These are phyloP conservation scores for Eristalinus sepulchralis DNA, from an alignment of 2,888 invertebrate genomes.

Conservation along the genomic window DNA sequence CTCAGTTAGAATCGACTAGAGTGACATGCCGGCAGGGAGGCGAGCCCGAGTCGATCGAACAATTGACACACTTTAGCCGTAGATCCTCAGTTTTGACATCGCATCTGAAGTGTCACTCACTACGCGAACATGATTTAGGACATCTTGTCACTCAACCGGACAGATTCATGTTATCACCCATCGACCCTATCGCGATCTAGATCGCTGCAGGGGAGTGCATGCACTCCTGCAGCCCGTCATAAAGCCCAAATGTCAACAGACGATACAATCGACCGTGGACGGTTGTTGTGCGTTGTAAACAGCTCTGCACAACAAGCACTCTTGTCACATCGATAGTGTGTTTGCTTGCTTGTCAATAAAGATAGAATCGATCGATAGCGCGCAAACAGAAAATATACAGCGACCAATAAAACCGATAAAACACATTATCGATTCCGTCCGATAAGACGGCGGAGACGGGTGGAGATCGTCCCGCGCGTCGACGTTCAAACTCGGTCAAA, in stretches of 20 bases:
- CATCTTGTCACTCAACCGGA: slow-evolving; percentile 44
- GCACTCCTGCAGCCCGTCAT: slow-evolving; percentile 26
- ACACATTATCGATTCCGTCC: slow-evolving; percentile 58
- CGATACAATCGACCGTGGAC: slow-evolving; percentile 39
- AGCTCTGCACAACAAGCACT: slow-evolving; percentile 32
- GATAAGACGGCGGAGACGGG: slow-evolving; percentile 24
- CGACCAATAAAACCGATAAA: slow-evolving; percentile 63
- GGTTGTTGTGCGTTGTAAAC: slow-evolving; percentile 35
- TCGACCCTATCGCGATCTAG: slow-evolving; percentile 44
- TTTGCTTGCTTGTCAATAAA: slow-evolving; percentile 57
- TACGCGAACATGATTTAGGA: slow-evolving; percentile 51
- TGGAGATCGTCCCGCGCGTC: background rate
- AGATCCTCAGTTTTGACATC: slow-evolving; percentile 15
- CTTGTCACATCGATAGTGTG: slow-evolving; percentile 57
- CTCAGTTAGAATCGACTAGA: background rate
- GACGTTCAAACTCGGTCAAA: slow-evolving; percentile 31
- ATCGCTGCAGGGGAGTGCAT: background rate
- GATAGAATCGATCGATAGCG: slow-evolving; percentile 61
- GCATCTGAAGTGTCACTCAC: slow-evolving; percentile 46
- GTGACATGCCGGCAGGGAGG: background rate
- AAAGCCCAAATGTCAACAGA: slow-evolving; percentile 57
- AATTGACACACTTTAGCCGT: background rate
- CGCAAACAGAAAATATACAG: slow-evolving; percentile 21
- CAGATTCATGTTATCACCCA: slow-evolving; percentile 42
- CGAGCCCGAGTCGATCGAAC: background rate